These are phyloP conservation scores for Sphyrna mokarran DNA, from an alignment of 2,113 vertebrate genomes.

Conservation along the genomic window DNA sequence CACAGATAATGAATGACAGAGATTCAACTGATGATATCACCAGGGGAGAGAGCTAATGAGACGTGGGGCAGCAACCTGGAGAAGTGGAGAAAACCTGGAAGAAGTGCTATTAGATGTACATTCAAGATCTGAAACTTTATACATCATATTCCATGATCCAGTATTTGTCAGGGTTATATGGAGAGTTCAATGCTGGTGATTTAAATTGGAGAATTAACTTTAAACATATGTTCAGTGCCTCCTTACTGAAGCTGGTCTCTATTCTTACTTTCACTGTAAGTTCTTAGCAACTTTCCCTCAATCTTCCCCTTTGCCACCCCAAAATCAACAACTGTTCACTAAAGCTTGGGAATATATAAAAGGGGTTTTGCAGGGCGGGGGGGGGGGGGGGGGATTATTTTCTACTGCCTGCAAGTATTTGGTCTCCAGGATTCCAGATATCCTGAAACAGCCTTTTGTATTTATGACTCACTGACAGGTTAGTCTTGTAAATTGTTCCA, in stretches of 20 bases:
- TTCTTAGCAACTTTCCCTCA: background rate
- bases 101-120: background rate
- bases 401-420: background rate
- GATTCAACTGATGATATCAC: background rate
- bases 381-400: background rate
- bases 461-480: conserved; percentile 9
- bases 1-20: background rate
- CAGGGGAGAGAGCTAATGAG: background rate
- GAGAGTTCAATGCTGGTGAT: conserved; percentile 29
- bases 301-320: background rate
- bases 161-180: conserved; percentile 23
- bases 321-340: conserved; percentile 13
- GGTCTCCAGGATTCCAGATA: background rate
- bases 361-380: background rate
- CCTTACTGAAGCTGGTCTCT: background rate
- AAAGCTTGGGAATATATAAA: background rate
- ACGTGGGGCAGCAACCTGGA: background rate
- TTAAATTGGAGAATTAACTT: conserved; percentile 19
- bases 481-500: conserved; percentile 17
- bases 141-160: background rate
- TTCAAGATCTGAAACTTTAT: conserved; percentile 5
- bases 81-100: conserved; percentile 5
- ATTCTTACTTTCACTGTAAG: background rate
- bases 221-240: conserved; percentile 30
- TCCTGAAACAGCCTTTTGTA: conserved; percentile 12